Evolutionary conservation across 2,797 vertebrate species (phyloP), one percentile per base, ranked within the genome.

Genomic region (Epinephelus malabaricus): DNA sequence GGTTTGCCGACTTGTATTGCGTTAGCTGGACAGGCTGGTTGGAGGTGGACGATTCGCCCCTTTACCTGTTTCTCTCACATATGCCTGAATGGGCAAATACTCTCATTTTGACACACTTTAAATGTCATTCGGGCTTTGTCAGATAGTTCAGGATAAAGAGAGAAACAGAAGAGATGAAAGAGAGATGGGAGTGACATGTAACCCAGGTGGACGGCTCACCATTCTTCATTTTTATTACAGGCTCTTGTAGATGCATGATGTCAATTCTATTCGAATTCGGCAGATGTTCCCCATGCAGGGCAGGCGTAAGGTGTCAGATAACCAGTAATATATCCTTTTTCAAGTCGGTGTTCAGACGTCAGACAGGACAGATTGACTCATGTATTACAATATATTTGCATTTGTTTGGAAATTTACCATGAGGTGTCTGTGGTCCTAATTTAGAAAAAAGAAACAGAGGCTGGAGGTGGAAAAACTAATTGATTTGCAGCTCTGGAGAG

Each of bases 401-500:
- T 58, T 81, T 0, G 47, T 64, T 54, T 54, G 25, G 23, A 55
- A 72, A 67, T 45, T n/a, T 12, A 51, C 34, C 23, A 25, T 40
- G 6, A 23, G 17, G 12, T 49, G 56, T 46, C 11, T 0, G 8
- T 27, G 40, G 9, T 43, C 15, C 6, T 68, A 34, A 46, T 62
- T 49, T 47, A n/a, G 4, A 27, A 61, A 25, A 61, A 64, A 34
- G 25, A 9, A 63, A 25, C 2, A 0, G 3, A 67, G 11, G 27
- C 40, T 50, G 65, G 54, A 68, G 47, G 30, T 47, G 4, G 56
- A 43, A 17, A 78, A 55, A 58, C 17, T 18, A 55, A 88, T 56
- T 65, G 79, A 84, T 78, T 69, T 51, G 21, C 2, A 5, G 19
- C 51, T 78, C 10, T 54, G 69, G 47, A 78, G 43, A 65, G 59